Evolutionary conservation across 1,140 invertebrate species (phyloP), one percentile per base, ranked within the genome.

Genomic region (Zelostemma sp.): DNA sequence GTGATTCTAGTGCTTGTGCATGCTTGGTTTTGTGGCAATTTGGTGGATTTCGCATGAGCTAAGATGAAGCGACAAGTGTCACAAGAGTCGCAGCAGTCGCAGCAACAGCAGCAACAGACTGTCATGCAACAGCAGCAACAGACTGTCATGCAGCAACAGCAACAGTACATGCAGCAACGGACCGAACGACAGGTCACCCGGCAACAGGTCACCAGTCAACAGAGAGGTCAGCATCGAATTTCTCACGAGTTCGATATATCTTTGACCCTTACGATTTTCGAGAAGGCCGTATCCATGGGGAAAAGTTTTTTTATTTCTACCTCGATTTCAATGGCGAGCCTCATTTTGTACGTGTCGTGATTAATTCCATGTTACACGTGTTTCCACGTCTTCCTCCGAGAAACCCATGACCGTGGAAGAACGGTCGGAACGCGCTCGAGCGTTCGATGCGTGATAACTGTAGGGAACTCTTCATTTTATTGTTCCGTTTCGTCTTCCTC

Each of bases 131-230:
- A 85, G 28, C 73, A 75, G 33, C 71, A 80, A 47, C 86, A 88
- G 71, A 65, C 66, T 55, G 35, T 68, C 46, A 75, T 67, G 61
- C 74, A 79, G 47, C 76, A 81, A 58, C 83, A 87, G 58, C 87
- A 88, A 63, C 84, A 85, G 54, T 84, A 85, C 15, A 85, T 88
- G 79, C 90, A 92, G 82, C 91, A 92, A 79, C 86, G 90, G 77
- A 91, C 90, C 66, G 91, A 93, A 85, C 90, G 91, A 81, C 91
- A 91, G 82, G 88, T 92, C 83, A 91, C 91, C 51, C 88, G 90
- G 72, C 91, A 93, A 64, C 82, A 85, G 84, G 88, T 92, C 81
- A 91, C 90, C 83, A 91, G 90, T 80, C 91, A 93, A 81, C 91
- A 92, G 86, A 89, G 89, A 92, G 91, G 92, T 92, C 86, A 88